A percentile compares a stretch with the other conserved stretches of the same genome.
These are phyloP conservation scores for Heteromyza rotundicornis DNA, from an alignment of 2,888 invertebrate species.

Conservation along the genomic window DNA sequence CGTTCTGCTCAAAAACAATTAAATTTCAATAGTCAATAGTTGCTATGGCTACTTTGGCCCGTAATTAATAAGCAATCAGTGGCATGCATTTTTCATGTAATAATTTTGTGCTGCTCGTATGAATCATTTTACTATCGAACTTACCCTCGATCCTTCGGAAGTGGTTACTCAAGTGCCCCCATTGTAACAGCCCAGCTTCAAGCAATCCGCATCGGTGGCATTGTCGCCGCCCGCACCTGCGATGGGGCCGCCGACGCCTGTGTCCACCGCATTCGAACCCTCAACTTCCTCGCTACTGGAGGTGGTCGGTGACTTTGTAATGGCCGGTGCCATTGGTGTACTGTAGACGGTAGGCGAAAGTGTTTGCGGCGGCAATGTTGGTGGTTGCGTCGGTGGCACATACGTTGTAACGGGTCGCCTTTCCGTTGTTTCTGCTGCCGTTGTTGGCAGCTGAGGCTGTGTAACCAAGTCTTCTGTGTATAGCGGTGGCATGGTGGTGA, in stretches of 20 bases:
- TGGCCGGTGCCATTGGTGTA: constrained; percentile 38
- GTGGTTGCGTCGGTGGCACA: constrained; percentile 36
- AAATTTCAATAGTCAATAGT: no score
- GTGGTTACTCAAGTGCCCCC: constrained; percentile 75
- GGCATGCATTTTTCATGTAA: no score
- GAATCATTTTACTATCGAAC: no score
- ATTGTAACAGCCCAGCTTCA: constrained; percentile 70
- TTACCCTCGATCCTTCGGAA: constrained; percentile 71
- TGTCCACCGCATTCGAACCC: constrained; percentile 42
- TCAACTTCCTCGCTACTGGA: constrained; percentile 50
- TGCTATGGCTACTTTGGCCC: neutral
- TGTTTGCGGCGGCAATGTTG: constrained; percentile 42
- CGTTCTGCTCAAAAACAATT: no score
- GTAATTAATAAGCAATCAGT: no score
- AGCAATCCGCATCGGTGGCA: constrained; percentile 68
- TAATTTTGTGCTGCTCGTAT: neutral
- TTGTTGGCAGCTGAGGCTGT: constrained; percentile 31
- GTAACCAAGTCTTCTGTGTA: constrained; percentile 27
- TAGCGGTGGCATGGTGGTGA: constrained; percentile 23
- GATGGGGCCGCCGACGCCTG: constrained; percentile 20
- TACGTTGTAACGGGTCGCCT: constrained; percentile 29
- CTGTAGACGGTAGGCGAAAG: constrained; percentile 37
- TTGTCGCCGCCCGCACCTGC: constrained; percentile 45
- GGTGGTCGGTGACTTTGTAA: constrained; percentile 37
- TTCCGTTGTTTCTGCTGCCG: constrained; percentile 25